Percentiles rank a stretch among this genome's conserved stretches.
phyloP scores from a whole-genome alignment of 2,113 vertebrate genomes.

The Hymenochirus boettgeri region DNA sequence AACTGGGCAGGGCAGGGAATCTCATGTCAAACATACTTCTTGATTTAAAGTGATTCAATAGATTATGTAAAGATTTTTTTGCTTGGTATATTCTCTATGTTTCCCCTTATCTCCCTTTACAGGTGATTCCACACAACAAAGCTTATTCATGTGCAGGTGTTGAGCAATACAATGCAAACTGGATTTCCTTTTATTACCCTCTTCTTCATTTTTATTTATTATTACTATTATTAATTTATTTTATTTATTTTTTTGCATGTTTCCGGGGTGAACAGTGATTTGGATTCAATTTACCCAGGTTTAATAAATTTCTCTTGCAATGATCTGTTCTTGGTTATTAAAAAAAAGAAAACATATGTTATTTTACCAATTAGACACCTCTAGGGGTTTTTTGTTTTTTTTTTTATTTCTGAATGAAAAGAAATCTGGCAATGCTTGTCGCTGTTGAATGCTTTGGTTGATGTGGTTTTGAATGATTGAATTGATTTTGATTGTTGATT shows the following conservation, averaged over 20 bases:
- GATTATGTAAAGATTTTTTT: constrained; percentile 99
- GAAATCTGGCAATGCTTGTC: constrained; percentile 97
- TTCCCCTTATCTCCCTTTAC: constrained; percentile 88
- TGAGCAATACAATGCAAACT: constrained; percentile 89
- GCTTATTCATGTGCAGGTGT: constrained; percentile 86
- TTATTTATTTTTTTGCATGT: constrained; percentile 92
- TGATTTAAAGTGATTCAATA: constrained; percentile 99
- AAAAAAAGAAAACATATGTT: too few relatives aligned
- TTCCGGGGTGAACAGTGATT: too few relatives aligned
- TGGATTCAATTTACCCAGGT: constrained; percentile 94
- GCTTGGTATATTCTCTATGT: constrained; percentile 99
- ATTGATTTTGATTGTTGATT: too few relatives aligned
- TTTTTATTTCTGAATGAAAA: too few relatives aligned
- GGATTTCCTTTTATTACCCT: constrained; percentile 84
- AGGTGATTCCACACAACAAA: constrained; percentile 78
- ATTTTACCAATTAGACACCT: too few relatives aligned
- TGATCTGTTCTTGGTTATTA: too few relatives aligned
- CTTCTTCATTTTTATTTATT: constrained; percentile 72
- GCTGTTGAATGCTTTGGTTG: too few relatives aligned
- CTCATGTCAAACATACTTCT: constrained; percentile 99
- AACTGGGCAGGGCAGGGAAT: constrained; percentile 99
- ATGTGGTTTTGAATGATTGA: too few relatives aligned
- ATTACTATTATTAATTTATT: too few relatives aligned
- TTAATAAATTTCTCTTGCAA: too few relatives aligned
- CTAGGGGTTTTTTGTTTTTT: too few relatives aligned